Evolutionary conservation across 2,113 vertebrate genomes (phyloP).

Genomic region (Puma concolor): DNA sequence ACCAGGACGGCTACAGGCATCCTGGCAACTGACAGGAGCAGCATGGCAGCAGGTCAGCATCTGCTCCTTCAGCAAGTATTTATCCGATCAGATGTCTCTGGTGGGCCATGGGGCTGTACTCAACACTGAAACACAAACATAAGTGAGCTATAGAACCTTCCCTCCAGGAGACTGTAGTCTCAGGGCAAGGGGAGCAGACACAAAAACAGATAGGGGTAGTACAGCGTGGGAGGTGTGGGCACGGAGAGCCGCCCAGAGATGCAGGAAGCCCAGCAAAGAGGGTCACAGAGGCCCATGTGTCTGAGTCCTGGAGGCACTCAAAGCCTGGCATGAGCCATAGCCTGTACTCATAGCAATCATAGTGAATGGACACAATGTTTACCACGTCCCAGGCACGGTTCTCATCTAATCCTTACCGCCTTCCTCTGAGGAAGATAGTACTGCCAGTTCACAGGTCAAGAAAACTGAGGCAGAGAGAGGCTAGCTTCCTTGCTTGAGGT

Average conservation of each 20-base stretch:
- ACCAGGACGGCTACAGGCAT: accelerated
- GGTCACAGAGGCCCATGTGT: accelerated
- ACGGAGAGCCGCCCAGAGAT: background rate
- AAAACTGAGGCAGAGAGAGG: background rate
- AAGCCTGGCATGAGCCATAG: background rate
- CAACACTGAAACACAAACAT: background rate
- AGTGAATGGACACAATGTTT: accelerated
- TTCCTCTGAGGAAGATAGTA: background rate
- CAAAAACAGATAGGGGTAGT: background rate
- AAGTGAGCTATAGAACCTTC: background rate
- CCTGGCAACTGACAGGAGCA: accelerated
- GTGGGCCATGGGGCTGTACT: background rate
- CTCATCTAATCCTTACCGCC: background rate
- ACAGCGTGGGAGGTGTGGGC: too few species aligned
- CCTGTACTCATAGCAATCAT: accelerated
- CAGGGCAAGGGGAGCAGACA: accelerated
- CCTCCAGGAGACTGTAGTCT: background rate
- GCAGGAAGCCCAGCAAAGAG: accelerated
- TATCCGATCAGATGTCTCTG: accelerated
- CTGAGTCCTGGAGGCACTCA: background rate
- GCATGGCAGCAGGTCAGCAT: background rate
- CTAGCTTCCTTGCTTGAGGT: background rate
- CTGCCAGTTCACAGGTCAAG: background rate
- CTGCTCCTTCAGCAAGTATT: background rate
- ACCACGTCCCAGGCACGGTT: accelerated